Evolutionary conservation across 2,113 vertebrate species (phyloP).

Genomic region (Petrocephalus microphthalmus): DNA sequence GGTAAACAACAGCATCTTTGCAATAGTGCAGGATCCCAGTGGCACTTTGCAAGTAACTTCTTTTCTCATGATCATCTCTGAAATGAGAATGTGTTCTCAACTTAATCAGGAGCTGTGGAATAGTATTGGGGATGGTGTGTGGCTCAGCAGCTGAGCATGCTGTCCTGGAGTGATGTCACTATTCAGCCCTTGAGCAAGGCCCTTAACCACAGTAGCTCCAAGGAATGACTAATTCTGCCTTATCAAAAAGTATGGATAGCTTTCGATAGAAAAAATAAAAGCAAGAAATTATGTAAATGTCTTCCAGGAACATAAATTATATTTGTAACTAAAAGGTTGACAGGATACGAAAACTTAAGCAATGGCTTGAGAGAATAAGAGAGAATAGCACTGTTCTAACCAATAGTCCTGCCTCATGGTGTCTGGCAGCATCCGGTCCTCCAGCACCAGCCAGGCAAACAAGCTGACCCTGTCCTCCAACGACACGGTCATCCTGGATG

Average conservation of each 20-base stretch:
- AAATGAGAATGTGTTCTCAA: neutral
- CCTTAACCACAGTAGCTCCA: neutral
- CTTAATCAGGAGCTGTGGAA: neutral
- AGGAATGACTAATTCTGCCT: neutral
- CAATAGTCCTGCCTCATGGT: neutral
- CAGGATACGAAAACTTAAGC: neutral
- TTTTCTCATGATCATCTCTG: neutral
- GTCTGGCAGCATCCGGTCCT: constrained; percentile 76
- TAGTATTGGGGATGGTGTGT: neutral
- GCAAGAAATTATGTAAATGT: neutral
- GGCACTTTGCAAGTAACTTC: neutral
- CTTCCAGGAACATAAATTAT: neutral
- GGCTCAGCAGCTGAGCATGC: neutral
- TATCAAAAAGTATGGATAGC: neutral
- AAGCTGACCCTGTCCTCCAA: constrained; percentile 79
- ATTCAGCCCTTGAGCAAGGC: neutral
- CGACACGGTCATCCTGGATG: constrained; percentile 69
- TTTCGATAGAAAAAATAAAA: neutral
- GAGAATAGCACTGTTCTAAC: neutral
- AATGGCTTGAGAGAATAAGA: neutral
- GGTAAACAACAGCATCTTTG: neutral
- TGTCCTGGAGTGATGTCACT: neutral
- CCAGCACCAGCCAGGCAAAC: constrained; percentile 84
- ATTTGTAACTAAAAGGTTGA: neutral
- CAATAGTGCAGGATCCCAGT: neutral